These are phyloP conservation scores for Contarinia nasturtii DNA, from an alignment of 1,140 invertebrate species.

Conservation along the genomic window DNA sequence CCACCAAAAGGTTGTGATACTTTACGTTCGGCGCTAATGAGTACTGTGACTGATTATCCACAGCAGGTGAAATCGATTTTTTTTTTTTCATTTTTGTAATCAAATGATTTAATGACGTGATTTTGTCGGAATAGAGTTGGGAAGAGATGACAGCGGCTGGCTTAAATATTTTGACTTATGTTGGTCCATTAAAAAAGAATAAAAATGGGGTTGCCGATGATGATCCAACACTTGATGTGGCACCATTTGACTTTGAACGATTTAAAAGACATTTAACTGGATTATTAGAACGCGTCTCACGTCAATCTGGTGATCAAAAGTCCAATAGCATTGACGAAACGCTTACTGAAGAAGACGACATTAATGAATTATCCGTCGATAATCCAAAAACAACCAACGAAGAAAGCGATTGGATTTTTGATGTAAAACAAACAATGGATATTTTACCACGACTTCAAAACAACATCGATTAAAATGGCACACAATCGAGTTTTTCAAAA, in stretches of 20 bases:
- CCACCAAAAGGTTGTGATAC: constrained; percentile 19
- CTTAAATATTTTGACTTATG: constrained; percentile 22
- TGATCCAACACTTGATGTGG: constrained; percentile 1
- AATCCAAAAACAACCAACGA: too few species aligned
- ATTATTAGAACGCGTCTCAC: constrained; percentile 17
- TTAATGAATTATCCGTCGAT: too few species aligned
- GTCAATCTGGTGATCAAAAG: constrained; percentile 1
- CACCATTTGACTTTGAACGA: constrained; percentile 15
- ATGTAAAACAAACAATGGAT: too few species aligned
- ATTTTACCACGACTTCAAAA: too few species aligned
- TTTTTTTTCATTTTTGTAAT: neutral
- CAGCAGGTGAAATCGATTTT: constrained; percentile 11
- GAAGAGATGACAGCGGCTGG: constrained; percentile 21
- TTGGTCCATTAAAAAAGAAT: constrained; percentile 17
- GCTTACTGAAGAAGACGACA: too few species aligned
- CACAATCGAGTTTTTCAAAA: too few species aligned
- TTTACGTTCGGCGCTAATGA: constrained; percentile 13
- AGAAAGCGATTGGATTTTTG: too few species aligned
- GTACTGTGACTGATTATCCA: constrained; percentile 19
- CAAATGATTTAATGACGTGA: neutral
- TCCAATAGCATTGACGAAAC: too few species aligned
- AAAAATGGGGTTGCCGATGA: constrained; percentile 5
- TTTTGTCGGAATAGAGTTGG: constrained; percentile 13
- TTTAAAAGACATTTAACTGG: constrained; percentile 16
- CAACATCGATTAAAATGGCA: too few species aligned